A percentile compares a stretch with the other conserved stretches of the same genome.
Conservation (phyloP, 2,888 invertebrate genomes). For the Calliopum simillimum region DNA sequence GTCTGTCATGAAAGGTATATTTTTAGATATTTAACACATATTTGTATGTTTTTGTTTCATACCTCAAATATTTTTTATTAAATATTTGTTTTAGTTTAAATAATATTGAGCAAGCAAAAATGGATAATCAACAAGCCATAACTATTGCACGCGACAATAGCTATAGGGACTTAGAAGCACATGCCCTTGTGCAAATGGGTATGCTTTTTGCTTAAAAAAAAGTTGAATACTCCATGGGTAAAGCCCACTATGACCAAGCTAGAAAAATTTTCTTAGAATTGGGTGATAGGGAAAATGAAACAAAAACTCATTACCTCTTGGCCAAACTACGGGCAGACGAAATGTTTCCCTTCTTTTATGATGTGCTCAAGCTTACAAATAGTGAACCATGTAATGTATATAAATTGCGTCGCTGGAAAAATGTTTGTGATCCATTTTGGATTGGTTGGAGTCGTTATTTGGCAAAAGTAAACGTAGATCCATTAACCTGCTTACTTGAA, state of each 20-base stretch:
- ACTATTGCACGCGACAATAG: conserved; percentile 46
- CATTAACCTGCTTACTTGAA: too few relatives aligned
- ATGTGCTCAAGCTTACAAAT: conserved; percentile 52
- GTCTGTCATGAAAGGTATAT: conserved; percentile 29
- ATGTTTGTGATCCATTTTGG: conserved; percentile 57
- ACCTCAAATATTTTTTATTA: not conserved
- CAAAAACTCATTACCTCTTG: conserved; percentile 54
- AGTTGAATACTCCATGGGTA: conserved; percentile 50
- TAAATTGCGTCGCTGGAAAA: conserved; percentile 57
- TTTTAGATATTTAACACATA: conserved; percentile 13
- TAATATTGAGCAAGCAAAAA: conserved; percentile 46
- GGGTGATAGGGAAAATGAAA: conserved; percentile 51
- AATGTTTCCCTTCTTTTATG: conserved; percentile 57
- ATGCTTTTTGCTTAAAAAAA: conserved; percentile 51
- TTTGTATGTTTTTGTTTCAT: not conserved
- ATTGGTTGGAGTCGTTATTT: too few relatives aligned
- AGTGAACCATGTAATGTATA: conserved; percentile 52
- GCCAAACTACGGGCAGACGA: conserved; percentile 57
- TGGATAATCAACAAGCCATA: conserved; percentile 49
- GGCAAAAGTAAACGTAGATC: too few relatives aligned
- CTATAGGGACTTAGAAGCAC: conserved; percentile 49
- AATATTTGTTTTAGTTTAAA: conserved; percentile 43
- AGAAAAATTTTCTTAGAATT: conserved; percentile 53
- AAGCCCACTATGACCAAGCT: conserved; percentile 52
- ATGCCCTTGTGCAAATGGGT: conserved; percentile 52